Base-by-base conservation (phyloP, 2,888 invertebrate genomes). In the Tetranychus truncatus region DNA sequence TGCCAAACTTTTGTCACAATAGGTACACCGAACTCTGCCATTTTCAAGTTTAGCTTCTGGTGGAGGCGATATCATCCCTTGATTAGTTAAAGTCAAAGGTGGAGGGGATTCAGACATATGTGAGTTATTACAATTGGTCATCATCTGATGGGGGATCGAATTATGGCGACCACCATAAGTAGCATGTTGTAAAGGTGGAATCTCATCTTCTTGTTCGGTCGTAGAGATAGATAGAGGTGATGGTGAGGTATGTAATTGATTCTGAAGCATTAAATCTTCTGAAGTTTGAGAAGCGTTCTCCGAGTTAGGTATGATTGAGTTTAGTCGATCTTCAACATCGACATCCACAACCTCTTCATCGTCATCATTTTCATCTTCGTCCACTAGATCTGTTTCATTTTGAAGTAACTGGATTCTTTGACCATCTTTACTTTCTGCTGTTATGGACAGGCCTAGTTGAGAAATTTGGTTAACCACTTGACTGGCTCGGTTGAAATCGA, bases 1-100 rank as follows among this genome's bases (percentile, higher is more conserved):
- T n/a, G 69, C 69, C 20, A 69, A 21, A 24, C 20, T 20, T 69
- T 69, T 69, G 20, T 69, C 69, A 69, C 69, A 69, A 69, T 69
- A 24, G 34, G 69, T 24, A 69, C 69, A 69, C n/a, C 34, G 20
- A 9, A 24, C 20, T 69, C 69, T 24, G 1, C 69, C 69, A 69
- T 69, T 24, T 11, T 55, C 55, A 55, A 55, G 55, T 55, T 55
- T 55, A 6, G 55, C 55, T 15, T 55, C 55, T 1, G 55, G 55
- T 55, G 55, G 55, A 15, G 55, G 55, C 15, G 55, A 55, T 15
- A 55, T 55, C 55, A 55, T 55, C 7, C 55, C 55, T 55, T 55
- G 55, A 55, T 55, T 55, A 2, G 55, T 55, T 55, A 55, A 55
- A 15, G 55, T 55, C 9, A 55, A 15, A 1, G 55, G 55, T 55